Percentiles rank a stretch among this genome's conserved stretches.
These are phyloP conservation scores for Plecturocebus donacophilus DNA, from an alignment of 2,113 vertebrate species.

Conservation along the genomic window DNA sequence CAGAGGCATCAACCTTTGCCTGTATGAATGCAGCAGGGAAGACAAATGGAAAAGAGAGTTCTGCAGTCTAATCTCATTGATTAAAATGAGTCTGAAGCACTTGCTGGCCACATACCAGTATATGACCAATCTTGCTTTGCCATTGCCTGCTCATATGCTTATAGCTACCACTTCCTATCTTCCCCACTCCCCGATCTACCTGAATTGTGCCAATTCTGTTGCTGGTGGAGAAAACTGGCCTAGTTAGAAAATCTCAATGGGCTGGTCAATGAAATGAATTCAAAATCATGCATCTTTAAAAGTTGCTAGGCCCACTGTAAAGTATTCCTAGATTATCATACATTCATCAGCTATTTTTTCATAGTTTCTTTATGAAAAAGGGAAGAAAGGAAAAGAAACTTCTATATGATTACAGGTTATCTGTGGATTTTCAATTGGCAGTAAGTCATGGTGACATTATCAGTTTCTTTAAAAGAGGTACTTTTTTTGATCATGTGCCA, in stretches of 20 bases:
- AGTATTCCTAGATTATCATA: background rate
- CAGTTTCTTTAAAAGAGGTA: conserved; percentile 37
- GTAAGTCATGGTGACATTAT: conserved; percentile 39
- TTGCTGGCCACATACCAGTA: background rate
- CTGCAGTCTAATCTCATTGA: background rate
- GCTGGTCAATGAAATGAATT: conserved; percentile 20
- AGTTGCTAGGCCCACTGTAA: background rate
- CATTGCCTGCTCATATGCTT: background rate
- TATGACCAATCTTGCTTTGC: background rate
- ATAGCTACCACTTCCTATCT: background rate
- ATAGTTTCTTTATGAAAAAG: background rate
- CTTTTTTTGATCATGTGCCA: conserved; percentile 33
- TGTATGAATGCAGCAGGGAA: background rate
- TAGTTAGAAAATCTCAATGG: conserved; percentile 5
- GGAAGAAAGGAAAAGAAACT: background rate
- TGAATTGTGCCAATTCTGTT: background rate
- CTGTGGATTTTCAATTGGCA: conserved; percentile 24
- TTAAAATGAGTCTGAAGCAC: background rate
- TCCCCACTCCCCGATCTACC: background rate
- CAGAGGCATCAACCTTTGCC: background rate
- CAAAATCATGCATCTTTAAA: background rate
- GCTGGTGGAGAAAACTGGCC: background rate
- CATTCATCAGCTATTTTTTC: background rate
- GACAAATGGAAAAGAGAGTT: background rate
- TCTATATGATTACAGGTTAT: background rate